phyloP scores from a whole-genome alignment of 2,113 vertebrate genomes.

The Bagarius yarrelli region DNA sequence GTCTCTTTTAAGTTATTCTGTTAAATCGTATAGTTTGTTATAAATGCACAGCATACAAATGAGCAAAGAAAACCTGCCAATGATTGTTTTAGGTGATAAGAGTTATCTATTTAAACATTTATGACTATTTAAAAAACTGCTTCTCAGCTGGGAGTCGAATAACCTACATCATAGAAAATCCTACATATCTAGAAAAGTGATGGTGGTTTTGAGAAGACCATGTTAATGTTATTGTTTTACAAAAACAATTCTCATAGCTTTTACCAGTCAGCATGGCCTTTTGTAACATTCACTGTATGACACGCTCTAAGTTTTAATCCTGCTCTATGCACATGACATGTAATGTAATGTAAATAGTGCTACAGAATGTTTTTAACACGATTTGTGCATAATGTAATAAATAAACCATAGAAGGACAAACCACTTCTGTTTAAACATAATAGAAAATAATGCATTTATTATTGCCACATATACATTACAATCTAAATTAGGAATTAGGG shows the following conservation, averaged over 20 bases:
- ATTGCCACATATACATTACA: too few relatives aligned
- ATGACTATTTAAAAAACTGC: too few relatives aligned
- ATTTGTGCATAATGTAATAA: background rate
- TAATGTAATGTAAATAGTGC: background rate
- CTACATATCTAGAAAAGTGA: background rate
- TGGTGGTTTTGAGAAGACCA: background rate
- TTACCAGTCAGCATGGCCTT: background rate
- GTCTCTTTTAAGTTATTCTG: background rate
- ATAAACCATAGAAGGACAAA: background rate
- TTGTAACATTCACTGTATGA: background rate
- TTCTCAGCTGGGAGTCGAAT: background rate
- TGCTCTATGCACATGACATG: background rate
- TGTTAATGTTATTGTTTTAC: background rate
- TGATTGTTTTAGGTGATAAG: background rate
- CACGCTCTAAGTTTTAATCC: background rate
- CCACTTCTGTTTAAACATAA: background rate
- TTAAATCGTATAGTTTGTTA: background rate
- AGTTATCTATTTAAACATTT: too few relatives aligned
- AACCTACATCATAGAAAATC: background rate
- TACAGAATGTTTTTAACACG: background rate
- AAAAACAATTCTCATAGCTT: background rate
- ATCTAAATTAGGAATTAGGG: too few relatives aligned
- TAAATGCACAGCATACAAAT: background rate
- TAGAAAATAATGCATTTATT: background rate
- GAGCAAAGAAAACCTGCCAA: background rate